Conservation (phyloP, 2,113 vertebrate species). For the Romanogobio albipinnatus region DNA sequence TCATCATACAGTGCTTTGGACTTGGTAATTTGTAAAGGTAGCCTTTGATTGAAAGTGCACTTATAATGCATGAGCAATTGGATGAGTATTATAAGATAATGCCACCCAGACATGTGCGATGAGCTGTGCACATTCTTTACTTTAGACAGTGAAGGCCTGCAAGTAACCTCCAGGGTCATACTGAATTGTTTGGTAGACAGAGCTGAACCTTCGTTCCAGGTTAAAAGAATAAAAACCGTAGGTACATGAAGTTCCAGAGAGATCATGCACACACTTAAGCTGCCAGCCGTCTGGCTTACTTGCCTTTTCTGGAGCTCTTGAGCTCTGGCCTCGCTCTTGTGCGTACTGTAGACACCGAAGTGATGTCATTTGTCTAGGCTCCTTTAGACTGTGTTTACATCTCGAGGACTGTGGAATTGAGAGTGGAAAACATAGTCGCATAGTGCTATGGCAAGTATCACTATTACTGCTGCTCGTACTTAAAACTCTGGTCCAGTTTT, state of each 20-base stretch:
- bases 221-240: not conserved
- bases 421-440: not conserved
- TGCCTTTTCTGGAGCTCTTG: conserved; percentile 17
- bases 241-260: not conserved
- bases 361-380: conserved; percentile 50
- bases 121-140: conserved; percentile 45
- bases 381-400: conserved; percentile 45
- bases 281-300: not conserved
- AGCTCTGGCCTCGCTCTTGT: not conserved
- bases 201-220: not conserved
- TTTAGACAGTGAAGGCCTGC: not conserved
- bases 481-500: not conserved
- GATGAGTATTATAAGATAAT: conserved; percentile 30
- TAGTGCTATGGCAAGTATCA: not conserved
- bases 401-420: conserved; percentile 37
- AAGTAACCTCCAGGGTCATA: not conserved
- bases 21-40: conserved; percentile 9
- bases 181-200: not conserved
- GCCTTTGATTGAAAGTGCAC: conserved; percentile 20
- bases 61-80: conserved; percentile 47
- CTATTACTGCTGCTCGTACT: not conserved
- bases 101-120: conserved; percentile 64
- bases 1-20: conserved; percentile 22
- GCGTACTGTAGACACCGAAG: not conserved
- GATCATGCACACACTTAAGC: not conserved